Percentiles rank a stretch among this genome's conserved stretches.
Evolutionary conservation across 1,140 invertebrate genomes (phyloP).

Genomic region (Schlechtendalia chinensis): DNA sequence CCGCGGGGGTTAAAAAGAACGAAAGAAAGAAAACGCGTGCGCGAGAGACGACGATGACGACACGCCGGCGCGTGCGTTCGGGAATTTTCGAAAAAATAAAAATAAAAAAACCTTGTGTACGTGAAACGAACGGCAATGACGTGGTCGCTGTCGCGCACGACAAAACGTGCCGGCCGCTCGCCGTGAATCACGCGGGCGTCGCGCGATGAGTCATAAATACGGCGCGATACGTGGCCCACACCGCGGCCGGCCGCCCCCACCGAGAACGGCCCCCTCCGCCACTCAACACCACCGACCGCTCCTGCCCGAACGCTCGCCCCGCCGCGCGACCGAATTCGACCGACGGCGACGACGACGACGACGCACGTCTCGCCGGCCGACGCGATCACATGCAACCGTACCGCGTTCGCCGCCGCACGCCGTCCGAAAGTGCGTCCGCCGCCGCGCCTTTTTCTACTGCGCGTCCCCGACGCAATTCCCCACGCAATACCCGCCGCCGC

Average conservation of each 20-base stretch:
- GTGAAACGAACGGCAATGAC: too few species aligned
- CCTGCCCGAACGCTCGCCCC: neutral
- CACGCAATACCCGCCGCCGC: neutral
- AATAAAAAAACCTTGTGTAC: too few species aligned
- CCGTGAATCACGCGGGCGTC: constrained; percentile 14
- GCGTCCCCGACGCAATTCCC: neutral
- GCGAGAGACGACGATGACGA: neutral
- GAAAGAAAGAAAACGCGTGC: too few species aligned
- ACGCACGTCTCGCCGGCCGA: neutral
- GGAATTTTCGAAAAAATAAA: neutral
- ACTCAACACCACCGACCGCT: neutral
- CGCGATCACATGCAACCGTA: too few species aligned
- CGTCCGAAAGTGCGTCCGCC: neutral
- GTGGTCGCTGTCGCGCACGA: neutral
- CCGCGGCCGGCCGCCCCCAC: too few species aligned
- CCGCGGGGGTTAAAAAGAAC: neutral
- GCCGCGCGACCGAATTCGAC: neutral
- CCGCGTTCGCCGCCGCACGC: too few species aligned
- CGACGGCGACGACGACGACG: neutral
- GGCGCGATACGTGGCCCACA: neutral
- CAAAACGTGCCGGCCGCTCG: neutral
- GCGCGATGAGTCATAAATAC: neutral
- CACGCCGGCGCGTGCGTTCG: neutral
- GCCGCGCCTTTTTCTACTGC: neutral
- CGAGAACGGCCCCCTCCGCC: neutral